A percentile compares a stretch with the other conserved stretches of the same genome.
Conservation (phyloP, 2,113 vertebrate genomes). For the Cyanistes caeruleus region DNA sequence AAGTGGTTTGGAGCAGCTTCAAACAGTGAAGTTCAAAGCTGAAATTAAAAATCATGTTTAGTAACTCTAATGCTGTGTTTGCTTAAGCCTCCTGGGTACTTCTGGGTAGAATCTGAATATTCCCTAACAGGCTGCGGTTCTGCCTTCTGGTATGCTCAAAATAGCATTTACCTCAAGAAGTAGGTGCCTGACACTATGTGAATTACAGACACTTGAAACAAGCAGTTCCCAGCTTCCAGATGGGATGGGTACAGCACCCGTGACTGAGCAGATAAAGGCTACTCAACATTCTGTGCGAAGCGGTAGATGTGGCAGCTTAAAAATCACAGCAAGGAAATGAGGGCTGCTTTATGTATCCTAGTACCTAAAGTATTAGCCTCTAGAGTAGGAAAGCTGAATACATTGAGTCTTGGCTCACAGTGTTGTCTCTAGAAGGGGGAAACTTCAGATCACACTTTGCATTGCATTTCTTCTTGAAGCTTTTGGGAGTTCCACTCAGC, state of each 20-base stretch:
- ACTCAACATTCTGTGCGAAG: not conserved
- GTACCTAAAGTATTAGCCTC: not conserved
- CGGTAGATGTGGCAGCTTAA: not conserved
- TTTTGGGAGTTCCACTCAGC: not conserved
- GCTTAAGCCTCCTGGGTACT: not conserved
- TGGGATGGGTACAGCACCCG: not conserved
- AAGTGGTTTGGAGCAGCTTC: constrained; percentile 24
- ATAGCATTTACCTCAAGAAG: not conserved
- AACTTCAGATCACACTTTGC: not conserved
- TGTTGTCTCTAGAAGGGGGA: not conserved
- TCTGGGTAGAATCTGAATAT: not conserved
- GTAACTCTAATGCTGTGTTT: not conserved
- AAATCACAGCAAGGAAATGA: not conserved
- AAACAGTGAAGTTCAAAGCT: constrained; percentile 33
- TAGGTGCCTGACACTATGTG: not conserved
- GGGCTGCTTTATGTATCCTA: not conserved
- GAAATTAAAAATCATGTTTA: constrained; percentile 32
- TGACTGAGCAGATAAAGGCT: not conserved
- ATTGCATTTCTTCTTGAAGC: not conserved
- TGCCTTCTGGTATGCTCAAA: not conserved
- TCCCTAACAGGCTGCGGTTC: not conserved
- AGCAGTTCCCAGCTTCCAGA: not conserved
- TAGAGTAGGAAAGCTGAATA: not conserved
- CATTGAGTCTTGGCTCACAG: not conserved
- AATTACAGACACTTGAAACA: not conserved